Conservation (phyloP, 2,888 invertebrate species). For the Limnephilus lunatus region DNA sequence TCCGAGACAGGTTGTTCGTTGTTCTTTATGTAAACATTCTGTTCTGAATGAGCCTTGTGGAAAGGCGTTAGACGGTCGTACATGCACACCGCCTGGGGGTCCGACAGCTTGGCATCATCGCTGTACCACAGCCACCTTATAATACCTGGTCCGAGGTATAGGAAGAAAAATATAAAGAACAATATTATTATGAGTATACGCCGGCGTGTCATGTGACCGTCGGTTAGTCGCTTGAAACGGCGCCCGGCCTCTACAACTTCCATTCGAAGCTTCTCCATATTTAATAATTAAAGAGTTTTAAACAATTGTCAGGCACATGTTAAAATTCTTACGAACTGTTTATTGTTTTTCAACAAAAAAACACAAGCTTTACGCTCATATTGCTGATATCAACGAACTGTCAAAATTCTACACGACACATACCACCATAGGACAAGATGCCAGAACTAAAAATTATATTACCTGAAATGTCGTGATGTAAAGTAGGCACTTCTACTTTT, state of each 20-base stretch:
- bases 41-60: conserved; percentile 79
- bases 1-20: conserved; percentile 75
- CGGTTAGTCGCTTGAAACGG: conserved; percentile 74
- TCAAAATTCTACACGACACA: conserved; percentile 41
- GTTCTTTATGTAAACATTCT: conserved; percentile 83
- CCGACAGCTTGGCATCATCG: conserved; percentile 72
- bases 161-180: conserved; percentile 77
- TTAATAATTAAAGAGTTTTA: background rate
- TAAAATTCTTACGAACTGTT: conserved; percentile 9
- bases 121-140: conserved; percentile 80
- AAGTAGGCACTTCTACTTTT: background rate
- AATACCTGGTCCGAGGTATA: conserved; percentile 82
- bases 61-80: conserved; percentile 81
- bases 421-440: background rate
- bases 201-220: conserved; percentile 76
- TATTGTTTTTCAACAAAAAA: conserved; percentile 34
- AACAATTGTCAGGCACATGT: conserved; percentile 20
- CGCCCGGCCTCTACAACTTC: conserved; percentile 73
- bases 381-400: conserved; percentile 37
- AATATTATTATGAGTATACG: conserved; percentile 76
- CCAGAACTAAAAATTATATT: conserved; percentile 19
- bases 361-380: background rate
- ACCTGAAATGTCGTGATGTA: background rate
- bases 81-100: conserved; percentile 81
- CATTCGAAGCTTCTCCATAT: conserved; percentile 73